Conservation (phyloP, 1,140 invertebrate genomes). For the Hydropsyche tenuis region DNA sequence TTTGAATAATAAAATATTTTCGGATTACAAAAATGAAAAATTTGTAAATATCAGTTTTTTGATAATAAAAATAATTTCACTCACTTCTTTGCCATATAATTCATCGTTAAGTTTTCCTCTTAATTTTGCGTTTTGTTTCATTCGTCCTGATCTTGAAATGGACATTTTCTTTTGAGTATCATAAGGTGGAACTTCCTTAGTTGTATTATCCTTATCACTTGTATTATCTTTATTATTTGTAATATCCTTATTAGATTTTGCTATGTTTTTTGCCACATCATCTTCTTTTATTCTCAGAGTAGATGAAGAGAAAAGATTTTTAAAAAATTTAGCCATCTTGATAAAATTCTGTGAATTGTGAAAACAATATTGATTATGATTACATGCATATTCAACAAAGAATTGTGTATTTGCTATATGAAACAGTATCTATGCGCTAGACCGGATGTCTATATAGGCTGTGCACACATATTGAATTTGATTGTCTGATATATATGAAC, state of each 20-base stretch:
- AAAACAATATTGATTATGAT: no score
- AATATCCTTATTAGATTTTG: no score
- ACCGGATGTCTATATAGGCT: no score
- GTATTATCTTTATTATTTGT: conserved; percentile 48
- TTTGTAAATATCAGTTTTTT: no score
- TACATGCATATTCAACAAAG: no score
- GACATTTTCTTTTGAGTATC: conserved; percentile 57
- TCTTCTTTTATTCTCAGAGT: conserved; percentile 52
- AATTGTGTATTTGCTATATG: no score
- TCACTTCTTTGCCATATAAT: conserved; percentile 58
- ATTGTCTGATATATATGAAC: no score
- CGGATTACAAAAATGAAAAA: no score
- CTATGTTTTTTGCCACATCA: conserved; percentile 33
- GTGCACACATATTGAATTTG: no score
- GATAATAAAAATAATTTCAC: no score
- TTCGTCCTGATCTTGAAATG: conserved; percentile 59
- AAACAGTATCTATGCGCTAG: no score
- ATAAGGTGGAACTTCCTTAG: conserved; percentile 49
- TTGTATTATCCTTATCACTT: conserved; percentile 52
- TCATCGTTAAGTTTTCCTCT: conserved; percentile 56
- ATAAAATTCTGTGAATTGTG: neutral
- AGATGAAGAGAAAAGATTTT: conserved; percentile 52
- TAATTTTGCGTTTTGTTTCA: conserved; percentile 58
- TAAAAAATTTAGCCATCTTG: conserved; percentile 60
- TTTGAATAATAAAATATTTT: no score